A percentile compares a stretch with the other conserved stretches of the same genome.
Evolutionary conservation across 1,140 invertebrate species (phyloP).

Genomic region (Cryptotermes secundus): DNA sequence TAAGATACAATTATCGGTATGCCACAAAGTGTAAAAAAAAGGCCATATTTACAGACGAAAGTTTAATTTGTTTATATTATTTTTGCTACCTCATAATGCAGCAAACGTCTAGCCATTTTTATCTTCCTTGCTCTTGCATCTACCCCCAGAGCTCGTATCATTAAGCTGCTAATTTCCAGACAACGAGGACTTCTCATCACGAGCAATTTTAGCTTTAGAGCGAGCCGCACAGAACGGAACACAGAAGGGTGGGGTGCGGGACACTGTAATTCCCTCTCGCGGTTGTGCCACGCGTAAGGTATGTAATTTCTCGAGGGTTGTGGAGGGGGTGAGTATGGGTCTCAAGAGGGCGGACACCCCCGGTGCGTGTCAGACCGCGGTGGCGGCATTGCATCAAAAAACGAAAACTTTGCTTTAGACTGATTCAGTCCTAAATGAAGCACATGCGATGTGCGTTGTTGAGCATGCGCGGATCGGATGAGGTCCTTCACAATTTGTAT

Average conservation of each 20-base stretch:
- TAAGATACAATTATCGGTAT: too few species aligned
- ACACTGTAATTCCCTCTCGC: not conserved
- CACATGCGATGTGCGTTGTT: not conserved
- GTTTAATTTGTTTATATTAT: too few species aligned
- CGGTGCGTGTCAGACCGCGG: not conserved
- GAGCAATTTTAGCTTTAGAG: not conserved
- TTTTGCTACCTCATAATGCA: too few species aligned
- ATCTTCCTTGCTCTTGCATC: too few species aligned
- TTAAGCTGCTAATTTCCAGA: not conserved
- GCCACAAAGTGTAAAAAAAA: too few species aligned
- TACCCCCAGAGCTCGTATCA: not conserved
- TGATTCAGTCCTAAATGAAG: not conserved
- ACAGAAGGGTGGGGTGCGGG: not conserved
- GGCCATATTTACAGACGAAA: too few species aligned
- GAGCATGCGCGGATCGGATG: too few species aligned
- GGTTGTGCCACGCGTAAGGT: not conserved
- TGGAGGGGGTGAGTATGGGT: not conserved
- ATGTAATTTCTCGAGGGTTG: slow-evolving; percentile 1
- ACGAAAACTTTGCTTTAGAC: slow-evolving; percentile 1
- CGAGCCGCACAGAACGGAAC: not conserved
- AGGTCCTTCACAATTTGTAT: not conserved
- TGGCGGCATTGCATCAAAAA: not conserved
- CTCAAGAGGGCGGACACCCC: slow-evolving; percentile 9
- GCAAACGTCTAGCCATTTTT: too few species aligned
- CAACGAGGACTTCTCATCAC: not conserved